Evolutionary conservation across 2,888 invertebrate genomes (phyloP).

Genomic region (Lepidonotus clava): DNA sequence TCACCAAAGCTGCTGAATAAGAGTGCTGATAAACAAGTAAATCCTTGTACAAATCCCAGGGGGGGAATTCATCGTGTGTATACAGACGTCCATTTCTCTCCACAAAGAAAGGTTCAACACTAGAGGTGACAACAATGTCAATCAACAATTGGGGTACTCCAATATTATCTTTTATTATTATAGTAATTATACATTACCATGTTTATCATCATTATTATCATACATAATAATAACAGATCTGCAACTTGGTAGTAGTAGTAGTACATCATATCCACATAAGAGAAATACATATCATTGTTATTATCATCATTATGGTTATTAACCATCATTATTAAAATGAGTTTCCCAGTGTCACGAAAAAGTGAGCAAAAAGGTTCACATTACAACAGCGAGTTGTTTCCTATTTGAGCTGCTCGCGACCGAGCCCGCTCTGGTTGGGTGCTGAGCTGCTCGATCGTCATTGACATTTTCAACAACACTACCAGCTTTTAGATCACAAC

Average conservation of each 20-base stretch:
- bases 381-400: conserved; percentile 47
- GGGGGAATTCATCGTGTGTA: neutral
- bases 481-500: conserved; percentile 41
- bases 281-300: conserved; percentile 53
- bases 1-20: conserved; percentile 50
- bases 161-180: too few relatives aligned
- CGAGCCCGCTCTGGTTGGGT: neutral
- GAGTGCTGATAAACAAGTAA: conserved; percentile 44
- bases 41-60: conserved; percentile 32
- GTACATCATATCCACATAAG: conserved; percentile 51
- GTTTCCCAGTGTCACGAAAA: conserved; percentile 52
- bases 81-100: conserved; percentile 1
- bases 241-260: too few relatives aligned
- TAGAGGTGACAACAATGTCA: conserved; percentile 48
- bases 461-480: neutral
- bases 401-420: conserved; percentile 25
- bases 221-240: conserved; percentile 38
- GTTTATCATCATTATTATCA: neutral
- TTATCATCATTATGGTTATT: conserved; percentile 42
- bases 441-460: neutral
- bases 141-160: conserved; percentile 52
- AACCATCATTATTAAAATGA: too few relatives aligned
- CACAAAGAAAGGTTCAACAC: conserved; percentile 39
- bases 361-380: conserved; percentile 51
- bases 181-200: conserved; percentile 48